Evolutionary conservation across 2,797 vertebrate genomes (phyloP).

Genomic region (Oceanodroma leucorhoa): DNA sequence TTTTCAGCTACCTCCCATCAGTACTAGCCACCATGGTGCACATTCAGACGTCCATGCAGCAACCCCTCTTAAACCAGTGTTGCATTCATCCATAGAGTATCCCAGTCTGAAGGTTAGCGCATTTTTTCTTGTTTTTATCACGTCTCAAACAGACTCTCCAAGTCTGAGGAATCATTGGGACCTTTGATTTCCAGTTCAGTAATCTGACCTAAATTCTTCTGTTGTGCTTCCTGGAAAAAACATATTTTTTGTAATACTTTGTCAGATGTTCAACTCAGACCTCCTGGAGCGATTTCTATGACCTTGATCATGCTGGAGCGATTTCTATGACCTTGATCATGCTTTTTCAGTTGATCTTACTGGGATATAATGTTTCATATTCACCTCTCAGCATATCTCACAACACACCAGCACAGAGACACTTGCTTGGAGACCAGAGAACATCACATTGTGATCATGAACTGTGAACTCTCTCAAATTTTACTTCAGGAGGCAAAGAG

Average conservation of each 20-base stretch:
- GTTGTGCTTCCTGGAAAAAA: background rate
- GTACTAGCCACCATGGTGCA: background rate
- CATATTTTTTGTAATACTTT: background rate
- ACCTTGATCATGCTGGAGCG: background rate
- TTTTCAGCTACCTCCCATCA: background rate
- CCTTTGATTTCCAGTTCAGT: constrained; percentile 6
- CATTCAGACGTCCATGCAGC: background rate
- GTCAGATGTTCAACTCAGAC: background rate
- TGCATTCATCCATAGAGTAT: background rate
- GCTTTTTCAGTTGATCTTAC: background rate
- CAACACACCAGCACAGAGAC: background rate
- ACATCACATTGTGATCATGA: background rate
- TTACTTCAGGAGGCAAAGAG: background rate
- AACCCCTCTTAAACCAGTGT: background rate
- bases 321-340: background rate
- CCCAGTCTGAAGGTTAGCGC: background rate
- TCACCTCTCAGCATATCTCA: background rate
- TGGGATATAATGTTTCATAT: background rate
- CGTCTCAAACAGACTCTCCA: background rate
- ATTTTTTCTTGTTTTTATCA: background rate
- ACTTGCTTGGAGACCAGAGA: background rate
- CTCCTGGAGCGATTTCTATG: background rate
- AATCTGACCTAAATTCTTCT: constrained; percentile 16
- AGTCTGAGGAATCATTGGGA: background rate
- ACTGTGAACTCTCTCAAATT: background rate